Conservation (phyloP, 1,140 invertebrate genomes). For the Euura saliciscinereae region DNA sequence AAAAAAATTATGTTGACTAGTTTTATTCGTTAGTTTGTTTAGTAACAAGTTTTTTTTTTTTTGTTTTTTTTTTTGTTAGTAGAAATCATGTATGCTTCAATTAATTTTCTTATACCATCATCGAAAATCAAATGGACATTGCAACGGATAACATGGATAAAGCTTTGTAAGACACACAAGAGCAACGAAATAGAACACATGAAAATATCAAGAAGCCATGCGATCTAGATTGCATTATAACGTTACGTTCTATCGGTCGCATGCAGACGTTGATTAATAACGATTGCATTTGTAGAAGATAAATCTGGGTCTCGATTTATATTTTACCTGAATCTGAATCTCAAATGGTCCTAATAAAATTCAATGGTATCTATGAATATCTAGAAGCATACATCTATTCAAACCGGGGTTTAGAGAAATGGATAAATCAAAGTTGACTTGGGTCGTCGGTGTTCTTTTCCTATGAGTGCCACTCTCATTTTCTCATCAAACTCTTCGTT, state of each 20-base stretch:
- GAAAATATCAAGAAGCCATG: not conserved
- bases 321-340: not conserved
- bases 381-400: too few species aligned
- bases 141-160: not conserved
- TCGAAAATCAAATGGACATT: not conserved
- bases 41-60: too few species aligned
- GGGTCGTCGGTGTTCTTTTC: conserved; percentile 63
- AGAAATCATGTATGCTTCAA: not conserved
- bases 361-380: not conserved
- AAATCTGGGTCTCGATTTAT: not conserved
- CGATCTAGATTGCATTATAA: not conserved
- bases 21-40: conserved; percentile 17
- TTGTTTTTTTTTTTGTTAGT: not conserved
- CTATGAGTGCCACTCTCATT: too few species aligned
- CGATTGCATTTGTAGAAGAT: not conserved
- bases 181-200: not conserved
- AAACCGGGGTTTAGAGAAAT: too few species aligned
- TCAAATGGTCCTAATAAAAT: not conserved
- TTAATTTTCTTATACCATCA: conserved; percentile 11
- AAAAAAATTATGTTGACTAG: conserved; percentile 2
- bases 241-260: too few species aligned
- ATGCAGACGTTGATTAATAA: not conserved
- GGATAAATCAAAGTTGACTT: conserved; percentile 52
- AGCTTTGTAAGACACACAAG: not conserved
- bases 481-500: too few species aligned